Evolutionary conservation across 2,888 invertebrate species (phyloP), one percentile per base, ranked within the genome.

Genomic region (Drosophila ustulata): DNA sequence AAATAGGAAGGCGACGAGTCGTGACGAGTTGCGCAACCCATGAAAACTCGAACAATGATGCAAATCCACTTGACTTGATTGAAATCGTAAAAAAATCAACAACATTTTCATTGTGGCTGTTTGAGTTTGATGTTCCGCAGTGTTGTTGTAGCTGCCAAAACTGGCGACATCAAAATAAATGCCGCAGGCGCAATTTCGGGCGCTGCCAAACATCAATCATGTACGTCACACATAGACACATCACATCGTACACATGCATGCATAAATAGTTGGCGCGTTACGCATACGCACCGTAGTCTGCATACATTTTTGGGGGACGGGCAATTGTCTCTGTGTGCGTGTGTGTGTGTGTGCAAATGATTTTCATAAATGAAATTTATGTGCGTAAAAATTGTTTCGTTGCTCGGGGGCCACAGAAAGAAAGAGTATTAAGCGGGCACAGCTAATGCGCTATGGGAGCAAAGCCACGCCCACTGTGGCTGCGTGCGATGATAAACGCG

Each of bases 51-150:
- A 76, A 65, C 71, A 71, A 65, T 75, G 86, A 82, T 80, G 83
- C 68, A 88, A 80, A 80, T 86, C 88, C 89, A 85, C 85, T 85
- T 85, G 88, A 73, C 80, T 85, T 89, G 89, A 85, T 85, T 85
- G 83, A 82, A 85, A 88, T 88, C 89, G 74, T 88, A 75, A 86
- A 89, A 78, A 61, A 69, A 55, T 59, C 63, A 86, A 78, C 67
- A 82, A 55, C 67, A 65, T 66, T 81, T 74, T 53, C 65, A 66
- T 66, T 75, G 70, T 61, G 63, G 34, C 47, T 34, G 53, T 55
- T 53, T 45, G 43, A 6, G 28, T 41, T 63, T 62, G 45, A 46
- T 23, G 30, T 30, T 53, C 52, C 28, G 53, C 45, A 37, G 41
- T 28, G 47, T 30, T 39, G 55, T 57, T 53, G 49, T 50, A 28